Base-by-base conservation (phyloP, 1,140 invertebrate genomes). In the Mamestra configurata region DNA sequence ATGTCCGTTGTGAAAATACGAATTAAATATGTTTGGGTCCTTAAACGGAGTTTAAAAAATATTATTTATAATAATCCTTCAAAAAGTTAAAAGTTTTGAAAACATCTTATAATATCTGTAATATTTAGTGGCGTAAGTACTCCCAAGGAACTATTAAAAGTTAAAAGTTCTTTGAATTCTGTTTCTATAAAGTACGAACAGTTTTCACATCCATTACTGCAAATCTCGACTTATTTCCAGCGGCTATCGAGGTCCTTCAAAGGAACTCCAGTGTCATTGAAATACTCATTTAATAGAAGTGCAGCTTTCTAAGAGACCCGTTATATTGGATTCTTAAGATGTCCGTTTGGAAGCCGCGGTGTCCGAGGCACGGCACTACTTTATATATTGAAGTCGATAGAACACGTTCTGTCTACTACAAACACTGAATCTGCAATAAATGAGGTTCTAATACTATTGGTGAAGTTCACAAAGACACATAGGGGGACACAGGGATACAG, bases 221-320 rank as follows among this genome's bases (percentile, higher is more conserved):
- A 35, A 61, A 35, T 61, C 15, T 31, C 57, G 57, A 35, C 31
- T 61, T 66, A 22, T 66, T 43, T 43, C 15, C 18, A 43, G 37
- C 18, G 35, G 31, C 31, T 31, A 43, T 66, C 20, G 18, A 66
- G 35, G 6, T 43, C 61, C n/a, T 61, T 66, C n/a, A 66, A 37
- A 43, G 24, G 49, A 71, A 51, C 46, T 71, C 68, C 27, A 71
- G 68, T 53, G 24, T 31, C 68, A 71, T 71, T 71, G 68, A 71
- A 53, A 53, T 53, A 35, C 68, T 71, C 68, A 53, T 31, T 71
- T 71, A 53, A 51, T 20, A 31, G 13, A 27, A 61, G 46, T 35
- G 68, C 43, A 71, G 40, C 40, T 68, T 35, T 71, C 68, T 71
- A 71, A 71, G 20, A 35, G 37, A 31, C 22, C 46, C 6, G 68